These are phyloP conservation scores for Thecocarcelia acutangulata DNA, from an alignment of 2,888 invertebrate species.

Conservation along the genomic window DNA sequence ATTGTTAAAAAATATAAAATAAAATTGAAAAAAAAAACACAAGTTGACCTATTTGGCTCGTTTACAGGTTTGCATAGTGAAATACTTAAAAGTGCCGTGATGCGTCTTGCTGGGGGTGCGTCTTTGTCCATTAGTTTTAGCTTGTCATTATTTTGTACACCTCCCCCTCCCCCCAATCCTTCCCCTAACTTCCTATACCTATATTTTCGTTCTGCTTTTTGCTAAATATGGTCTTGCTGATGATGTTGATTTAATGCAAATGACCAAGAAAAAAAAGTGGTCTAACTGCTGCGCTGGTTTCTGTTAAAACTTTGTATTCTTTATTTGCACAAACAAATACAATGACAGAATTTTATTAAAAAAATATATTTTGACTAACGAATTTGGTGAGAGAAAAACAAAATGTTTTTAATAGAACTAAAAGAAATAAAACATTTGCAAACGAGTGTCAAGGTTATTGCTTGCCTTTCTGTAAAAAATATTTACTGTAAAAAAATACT, in stretches of 20 bases:
- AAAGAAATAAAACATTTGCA: neutral
- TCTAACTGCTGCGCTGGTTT: neutral
- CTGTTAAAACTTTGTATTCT: neutral
- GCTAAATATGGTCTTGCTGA: slow-evolving; percentile 8
- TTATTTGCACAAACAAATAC: slow-evolving; percentile 4
- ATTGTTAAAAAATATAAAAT: slow-evolving; percentile 66
- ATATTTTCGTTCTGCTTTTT: too few relatives aligned
- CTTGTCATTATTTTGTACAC: too few relatives aligned
- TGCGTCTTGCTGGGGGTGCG: slow-evolving; percentile 47
- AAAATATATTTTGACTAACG: slow-evolving; percentile 43
- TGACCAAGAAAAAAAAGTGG: neutral
- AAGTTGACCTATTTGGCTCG: slow-evolving; percentile 75
- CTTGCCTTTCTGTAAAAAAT: neutral
- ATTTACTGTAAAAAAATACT: neutral
- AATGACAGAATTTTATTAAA: neutral
- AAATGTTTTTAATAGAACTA: neutral
- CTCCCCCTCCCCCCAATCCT: neutral
- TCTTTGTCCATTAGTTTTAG: too few relatives aligned
- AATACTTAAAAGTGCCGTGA: neutral
- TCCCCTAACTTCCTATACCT: too few relatives aligned
- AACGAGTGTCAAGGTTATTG: slow-evolving; percentile 14
- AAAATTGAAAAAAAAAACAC: neutral
- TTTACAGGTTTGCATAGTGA: slow-evolving; percentile 34
- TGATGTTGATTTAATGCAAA: slow-evolving; percentile 15
- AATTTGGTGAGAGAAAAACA: neutral